phyloP scores from a whole-genome alignment of 2,113 vertebrate species.

The Opisthocomus hoazin region DNA sequence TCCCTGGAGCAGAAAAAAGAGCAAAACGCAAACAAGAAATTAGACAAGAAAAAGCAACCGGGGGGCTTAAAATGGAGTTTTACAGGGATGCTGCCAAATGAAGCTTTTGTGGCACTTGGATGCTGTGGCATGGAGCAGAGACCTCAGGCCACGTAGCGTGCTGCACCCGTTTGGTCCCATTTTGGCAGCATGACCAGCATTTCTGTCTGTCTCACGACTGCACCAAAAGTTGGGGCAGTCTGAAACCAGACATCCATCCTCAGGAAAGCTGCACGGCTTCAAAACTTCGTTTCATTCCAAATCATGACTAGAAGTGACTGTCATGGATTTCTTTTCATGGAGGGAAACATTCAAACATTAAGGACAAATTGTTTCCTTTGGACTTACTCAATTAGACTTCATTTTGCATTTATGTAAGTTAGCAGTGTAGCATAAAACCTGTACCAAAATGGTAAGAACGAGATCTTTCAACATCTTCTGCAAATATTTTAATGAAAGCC shows the following conservation, averaged over 20 bases:
- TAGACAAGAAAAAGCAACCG: not conserved
- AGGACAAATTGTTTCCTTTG: not conserved
- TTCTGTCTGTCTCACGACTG: not conserved
- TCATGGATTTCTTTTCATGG: not conserved
- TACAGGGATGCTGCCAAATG: not conserved
- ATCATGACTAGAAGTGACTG: not conserved
- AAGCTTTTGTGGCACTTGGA: not conserved
- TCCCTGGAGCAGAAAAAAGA: not conserved
- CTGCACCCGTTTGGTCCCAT: not conserved
- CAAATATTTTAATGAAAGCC: not conserved
- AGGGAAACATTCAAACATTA: not conserved
- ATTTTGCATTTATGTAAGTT: not conserved
- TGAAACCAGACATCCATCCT: not conserved
- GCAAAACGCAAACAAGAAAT: not conserved
- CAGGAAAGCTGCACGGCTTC: not conserved
- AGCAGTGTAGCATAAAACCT: not conserved
- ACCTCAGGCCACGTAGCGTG: fast-evolving
- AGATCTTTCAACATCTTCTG: not conserved
- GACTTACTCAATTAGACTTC: not conserved
- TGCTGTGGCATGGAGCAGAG: not conserved
- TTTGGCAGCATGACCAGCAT: not conserved
- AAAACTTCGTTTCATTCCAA: not conserved
- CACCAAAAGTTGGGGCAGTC: not conserved
- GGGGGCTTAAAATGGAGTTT: not conserved
- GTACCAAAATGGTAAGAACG: not conserved